Percentiles rank a stretch among this genome's conserved stretches.
Evolutionary conservation across 2,113 vertebrate genomes (phyloP).

Genomic region (Euleptes europaea): DNA sequence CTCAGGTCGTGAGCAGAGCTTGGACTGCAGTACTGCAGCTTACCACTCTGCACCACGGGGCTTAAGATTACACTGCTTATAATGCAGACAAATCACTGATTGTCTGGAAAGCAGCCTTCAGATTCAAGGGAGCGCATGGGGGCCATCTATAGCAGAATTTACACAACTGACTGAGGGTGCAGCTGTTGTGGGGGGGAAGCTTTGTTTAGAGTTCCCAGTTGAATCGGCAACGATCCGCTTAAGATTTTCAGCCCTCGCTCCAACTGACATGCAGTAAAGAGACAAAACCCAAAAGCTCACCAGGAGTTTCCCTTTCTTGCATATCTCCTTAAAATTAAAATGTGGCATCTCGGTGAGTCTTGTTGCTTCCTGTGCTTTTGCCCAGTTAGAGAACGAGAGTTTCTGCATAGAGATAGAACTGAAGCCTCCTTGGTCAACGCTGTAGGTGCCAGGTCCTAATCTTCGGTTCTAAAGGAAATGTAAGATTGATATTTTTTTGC

Average conservation of each 20-base stretch:
- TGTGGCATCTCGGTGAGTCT: conserved; percentile 64
- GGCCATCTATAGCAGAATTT: no score
- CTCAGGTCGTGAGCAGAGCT: no score
- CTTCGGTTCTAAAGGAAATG: conserved; percentile 62
- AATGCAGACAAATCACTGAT: not conserved
- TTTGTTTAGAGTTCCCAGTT: not conserved
- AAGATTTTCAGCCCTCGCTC: not conserved
- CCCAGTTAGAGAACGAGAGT: conserved; percentile 59
- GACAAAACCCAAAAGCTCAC: conserved; percentile 48
- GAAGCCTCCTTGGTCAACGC: conserved; percentile 59
- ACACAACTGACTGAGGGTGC: no score
- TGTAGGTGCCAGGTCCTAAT: conserved; percentile 72
- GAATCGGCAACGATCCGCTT: not conserved
- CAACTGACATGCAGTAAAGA: rapidly evolving
- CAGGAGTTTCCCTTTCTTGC: conserved; percentile 56
- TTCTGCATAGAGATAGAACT: conserved; percentile 43
- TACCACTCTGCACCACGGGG: no score
- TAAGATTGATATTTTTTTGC: not conserved
- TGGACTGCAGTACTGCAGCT: no score
- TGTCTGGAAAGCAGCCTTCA: not conserved
- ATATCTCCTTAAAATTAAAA: conserved; percentile 63
- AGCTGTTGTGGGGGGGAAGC: no score
- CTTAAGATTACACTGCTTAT: no score
- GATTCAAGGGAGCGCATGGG: not conserved
- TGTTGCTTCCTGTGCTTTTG: conserved; percentile 46